These are phyloP conservation scores for Trachelus troglodyta DNA, from an alignment of 2,888 invertebrate genomes.

Conservation along the genomic window DNA sequence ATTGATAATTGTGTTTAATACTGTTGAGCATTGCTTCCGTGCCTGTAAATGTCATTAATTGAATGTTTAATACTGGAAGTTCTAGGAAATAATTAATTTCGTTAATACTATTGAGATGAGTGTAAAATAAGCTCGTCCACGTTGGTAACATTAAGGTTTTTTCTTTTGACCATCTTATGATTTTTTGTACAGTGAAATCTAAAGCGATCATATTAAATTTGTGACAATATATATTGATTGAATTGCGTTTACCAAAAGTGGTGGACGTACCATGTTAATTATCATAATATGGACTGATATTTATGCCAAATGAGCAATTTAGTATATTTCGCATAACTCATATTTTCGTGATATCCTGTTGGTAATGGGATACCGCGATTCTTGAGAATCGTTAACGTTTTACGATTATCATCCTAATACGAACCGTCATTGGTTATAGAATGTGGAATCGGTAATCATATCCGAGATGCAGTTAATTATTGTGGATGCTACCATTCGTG, in stretches of 20 bases:
- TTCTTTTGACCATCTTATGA: not conserved
- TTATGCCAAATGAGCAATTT: not conserved
- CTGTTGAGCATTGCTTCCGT: not conserved
- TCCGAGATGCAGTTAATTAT: not conserved
- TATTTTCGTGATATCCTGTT: not conserved
- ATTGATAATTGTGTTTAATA: not conserved
- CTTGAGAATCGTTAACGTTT: too few relatives aligned
- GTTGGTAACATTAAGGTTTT: not conserved
- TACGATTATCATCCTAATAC: not conserved
- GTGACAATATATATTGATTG: not conserved
- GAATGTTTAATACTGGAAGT: not conserved
- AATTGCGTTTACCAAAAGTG: not conserved
- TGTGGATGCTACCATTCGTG: not conserved
- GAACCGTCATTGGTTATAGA: not conserved
- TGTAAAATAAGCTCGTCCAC: not conserved
- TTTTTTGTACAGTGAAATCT: not conserved
- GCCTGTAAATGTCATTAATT: not conserved
- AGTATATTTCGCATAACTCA: not conserved
- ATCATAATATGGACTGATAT: not conserved
- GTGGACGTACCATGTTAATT: not conserved
- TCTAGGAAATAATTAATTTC: not conserved
- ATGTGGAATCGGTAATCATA: not conserved
- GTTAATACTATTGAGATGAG: not conserved
- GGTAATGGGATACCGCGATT: not conserved
- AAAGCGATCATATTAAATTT: not conserved